Conservation (phyloP, 2,888 invertebrate species). For the Perithous albicinctus region DNA sequence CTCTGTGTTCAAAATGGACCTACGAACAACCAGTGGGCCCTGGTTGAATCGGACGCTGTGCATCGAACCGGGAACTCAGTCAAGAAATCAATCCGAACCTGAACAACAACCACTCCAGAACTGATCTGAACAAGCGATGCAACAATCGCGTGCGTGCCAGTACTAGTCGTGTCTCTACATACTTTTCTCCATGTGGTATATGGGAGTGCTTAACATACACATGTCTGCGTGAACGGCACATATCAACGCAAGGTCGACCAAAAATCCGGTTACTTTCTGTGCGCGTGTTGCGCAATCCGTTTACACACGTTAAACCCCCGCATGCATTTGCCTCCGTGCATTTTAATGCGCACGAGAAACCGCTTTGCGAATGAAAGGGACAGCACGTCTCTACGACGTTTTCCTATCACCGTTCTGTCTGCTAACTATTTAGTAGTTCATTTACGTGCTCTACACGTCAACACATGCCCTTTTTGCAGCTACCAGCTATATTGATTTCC, state of each 20-base stretch:
- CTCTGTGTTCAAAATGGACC: too few species aligned
- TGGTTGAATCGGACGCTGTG: not conserved
- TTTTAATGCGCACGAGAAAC: slow-evolving; percentile 62
- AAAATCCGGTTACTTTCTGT: slow-evolving; percentile 80
- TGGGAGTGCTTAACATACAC: not conserved
- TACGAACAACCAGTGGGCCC: too few species aligned
- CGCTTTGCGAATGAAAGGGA: slow-evolving; percentile 56
- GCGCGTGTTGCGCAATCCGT: slow-evolving; percentile 68
- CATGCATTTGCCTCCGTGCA: slow-evolving; percentile 63
- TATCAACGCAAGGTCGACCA: slow-evolving; percentile 78
- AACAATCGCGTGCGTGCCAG: slow-evolving; percentile 1
- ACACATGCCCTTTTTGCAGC: not conserved
- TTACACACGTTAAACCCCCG: too few species aligned
- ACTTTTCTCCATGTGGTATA: not conserved
- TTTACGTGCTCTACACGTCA: slow-evolving; percentile 26
- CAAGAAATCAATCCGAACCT: slow-evolving; percentile 33
- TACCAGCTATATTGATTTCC: not conserved
- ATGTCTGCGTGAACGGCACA: slow-evolving; percentile 15
- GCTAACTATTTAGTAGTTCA: slow-evolving; percentile 29
- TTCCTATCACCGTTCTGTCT: slow-evolving; percentile 30
- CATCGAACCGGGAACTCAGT: not conserved
- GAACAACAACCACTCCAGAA: slow-evolving; percentile 14
- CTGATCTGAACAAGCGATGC: slow-evolving; percentile 35
- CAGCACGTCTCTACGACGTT: slow-evolving; percentile 33
- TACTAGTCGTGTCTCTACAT: slow-evolving; percentile 11